Evolutionary conservation across 2,113 vertebrate species (phyloP).

Genomic region (Ranitomeya variabilis): DNA sequence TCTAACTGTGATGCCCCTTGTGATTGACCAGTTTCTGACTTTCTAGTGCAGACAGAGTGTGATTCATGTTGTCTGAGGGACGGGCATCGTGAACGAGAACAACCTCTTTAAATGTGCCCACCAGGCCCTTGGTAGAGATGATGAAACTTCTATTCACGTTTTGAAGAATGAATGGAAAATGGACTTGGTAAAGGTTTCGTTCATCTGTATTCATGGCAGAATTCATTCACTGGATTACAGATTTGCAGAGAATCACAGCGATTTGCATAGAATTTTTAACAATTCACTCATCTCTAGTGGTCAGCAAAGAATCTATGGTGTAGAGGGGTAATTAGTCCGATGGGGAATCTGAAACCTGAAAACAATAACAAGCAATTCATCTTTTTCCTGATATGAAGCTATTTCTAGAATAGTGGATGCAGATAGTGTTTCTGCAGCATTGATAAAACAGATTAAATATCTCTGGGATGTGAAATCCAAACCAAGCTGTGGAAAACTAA

Average conservation of each 20-base stretch:
- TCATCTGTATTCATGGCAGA: background rate
- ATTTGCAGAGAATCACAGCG: background rate
- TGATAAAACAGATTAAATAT: conserved; percentile 55
- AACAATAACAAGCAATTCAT: conserved; percentile 33
- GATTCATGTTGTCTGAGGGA: too few relatives aligned
- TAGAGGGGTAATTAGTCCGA: conserved; percentile 8
- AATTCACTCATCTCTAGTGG: background rate
- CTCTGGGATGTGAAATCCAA: conserved; percentile 45
- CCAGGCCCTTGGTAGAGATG: background rate
- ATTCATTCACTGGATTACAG: background rate
- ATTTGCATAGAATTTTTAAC: conserved; percentile 17
- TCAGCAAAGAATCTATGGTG: background rate
- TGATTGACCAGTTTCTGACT: too few relatives aligned
- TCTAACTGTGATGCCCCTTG: too few relatives aligned
- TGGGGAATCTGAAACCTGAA: conserved; percentile 26
- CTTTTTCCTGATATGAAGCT: conserved; percentile 47
- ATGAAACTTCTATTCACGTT: background rate
- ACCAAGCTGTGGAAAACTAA: conserved; percentile 21
- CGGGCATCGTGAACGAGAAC: too few relatives aligned
- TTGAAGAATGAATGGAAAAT: background rate
- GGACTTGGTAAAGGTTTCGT: background rate
- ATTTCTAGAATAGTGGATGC: conserved; percentile 37
- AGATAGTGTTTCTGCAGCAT: conserved; percentile 51
- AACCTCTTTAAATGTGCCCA: too few relatives aligned
- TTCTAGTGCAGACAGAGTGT: too few relatives aligned